Evolutionary conservation across 1,140 invertebrate genomes (phyloP), one percentile per base, ranked within the genome.

Genomic region (Drosophila rufa): DNA sequence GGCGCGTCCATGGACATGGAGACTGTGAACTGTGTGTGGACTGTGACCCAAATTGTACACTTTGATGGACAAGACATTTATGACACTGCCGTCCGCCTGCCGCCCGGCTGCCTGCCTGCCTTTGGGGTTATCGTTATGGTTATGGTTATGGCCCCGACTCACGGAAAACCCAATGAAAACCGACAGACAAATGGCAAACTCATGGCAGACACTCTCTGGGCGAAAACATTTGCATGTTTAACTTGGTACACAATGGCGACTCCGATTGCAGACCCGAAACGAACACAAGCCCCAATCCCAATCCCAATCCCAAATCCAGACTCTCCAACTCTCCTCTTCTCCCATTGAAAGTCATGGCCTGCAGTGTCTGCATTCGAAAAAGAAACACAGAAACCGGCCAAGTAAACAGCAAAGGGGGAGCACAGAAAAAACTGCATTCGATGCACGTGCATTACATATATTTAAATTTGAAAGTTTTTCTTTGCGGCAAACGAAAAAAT

Each of bases 11-110:
- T 56, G 17, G 66, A 15, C 22, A 47, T 33, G n/a, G 25, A 51
- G 66, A 43, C 53, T 25, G 53, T 56, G 22, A 40, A 36, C 53
- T 40, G 36, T 38, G 36, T 38, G 33, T 56, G 36, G 59, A 62
- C 45, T 57, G 61, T 83, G 83, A 87, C 83, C 82, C 83, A 87
- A 77, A 86, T 86, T 61, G 70, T 62, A 58, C 65, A 51, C 65
- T 70, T 77, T 79, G 83, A 87, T 68, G 77, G 82, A 75, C 83
- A 75, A 89, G 80, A 86, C 84, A 80, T 86, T 86, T 86, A 86
- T 86, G 83, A 73, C 70, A 56, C 48, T 70, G 67, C 22, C 53
- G 53, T 19, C 53, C 53, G 33, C 33, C 36, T 40, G 53, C 19
- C 15, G 36, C 36, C 12, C 2, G 27, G 22, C 62, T 70, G 57